Evolutionary conservation across 2,113 vertebrate species (phyloP).

Genomic region (Mustela nigripes): DNA sequence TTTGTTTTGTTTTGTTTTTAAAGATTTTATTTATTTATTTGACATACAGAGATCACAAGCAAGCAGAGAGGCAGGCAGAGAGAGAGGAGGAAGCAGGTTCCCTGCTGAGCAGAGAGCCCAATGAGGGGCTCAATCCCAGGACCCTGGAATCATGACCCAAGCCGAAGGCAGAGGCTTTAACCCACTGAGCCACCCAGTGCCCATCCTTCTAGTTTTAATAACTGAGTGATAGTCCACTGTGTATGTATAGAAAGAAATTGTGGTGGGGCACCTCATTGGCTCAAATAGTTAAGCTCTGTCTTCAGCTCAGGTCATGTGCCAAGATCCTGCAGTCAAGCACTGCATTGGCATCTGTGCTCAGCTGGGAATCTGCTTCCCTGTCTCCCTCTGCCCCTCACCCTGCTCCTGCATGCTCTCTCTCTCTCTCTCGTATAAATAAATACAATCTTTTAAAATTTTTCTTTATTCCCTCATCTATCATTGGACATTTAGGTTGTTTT

Average conservation of each 20-base stretch:
- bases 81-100: too few species aligned
- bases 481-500: background rate
- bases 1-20: too few species aligned
- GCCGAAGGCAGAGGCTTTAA: too few species aligned
- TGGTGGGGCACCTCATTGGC: background rate
- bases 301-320: background rate
- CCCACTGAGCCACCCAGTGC: too few species aligned
- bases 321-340: background rate
- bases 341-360: background rate
- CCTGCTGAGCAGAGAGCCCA: too few species aligned
- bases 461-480: background rate
- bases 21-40: too few species aligned
- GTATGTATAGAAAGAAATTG: background rate
- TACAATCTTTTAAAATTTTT: background rate
- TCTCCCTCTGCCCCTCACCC: background rate
- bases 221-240: background rate
- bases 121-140: too few species aligned
- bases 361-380: background rate
- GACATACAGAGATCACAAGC: too few species aligned
- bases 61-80: too few species aligned
- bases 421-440: background rate
- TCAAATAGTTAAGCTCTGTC: background rate
- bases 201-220: background rate
- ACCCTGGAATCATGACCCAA: too few species aligned
- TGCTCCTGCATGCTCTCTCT: background rate